Evolutionary conservation across 2,113 vertebrate species (phyloP).

Genomic region (Anoplopoma fimbria): DNA sequence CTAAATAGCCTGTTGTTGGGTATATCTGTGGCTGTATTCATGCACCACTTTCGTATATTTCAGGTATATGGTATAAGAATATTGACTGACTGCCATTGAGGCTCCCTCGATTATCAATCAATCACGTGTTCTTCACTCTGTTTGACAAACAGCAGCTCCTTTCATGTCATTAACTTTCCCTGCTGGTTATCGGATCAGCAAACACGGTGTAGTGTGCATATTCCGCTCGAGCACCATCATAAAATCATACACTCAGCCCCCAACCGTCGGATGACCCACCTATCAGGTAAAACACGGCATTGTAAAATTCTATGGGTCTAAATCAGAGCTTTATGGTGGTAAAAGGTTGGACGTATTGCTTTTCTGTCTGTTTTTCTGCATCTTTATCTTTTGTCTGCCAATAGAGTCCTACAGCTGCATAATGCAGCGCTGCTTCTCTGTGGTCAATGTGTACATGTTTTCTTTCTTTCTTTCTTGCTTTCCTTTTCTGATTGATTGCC

Average conservation of each 20-base stretch:
- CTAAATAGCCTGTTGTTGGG: slow-evolving; percentile 23
- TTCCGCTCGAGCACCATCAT: slow-evolving; percentile 71
- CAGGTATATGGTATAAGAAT: slow-evolving; percentile 53
- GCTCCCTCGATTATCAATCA: slow-evolving; percentile 70
- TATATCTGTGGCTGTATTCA: slow-evolving; percentile 42
- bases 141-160: slow-evolving; percentile 76
- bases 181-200: slow-evolving; percentile 78
- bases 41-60: slow-evolving; percentile 40
- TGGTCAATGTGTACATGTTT: background rate
- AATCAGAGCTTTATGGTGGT: slow-evolving; percentile 68
- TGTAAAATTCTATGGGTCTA: slow-evolving; percentile 63
- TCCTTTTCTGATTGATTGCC: background rate
- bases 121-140: slow-evolving; percentile 61
- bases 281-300: slow-evolving; percentile 62
- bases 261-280: slow-evolving; percentile 51
- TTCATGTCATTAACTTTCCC: slow-evolving; percentile 79
- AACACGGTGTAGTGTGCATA: slow-evolving; percentile 71
- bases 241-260: slow-evolving; percentile 68
- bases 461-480: slow-evolving; percentile 1
- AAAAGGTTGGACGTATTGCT: slow-evolving; percentile 44
- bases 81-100: slow-evolving; percentile 61
- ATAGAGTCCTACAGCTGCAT: slow-evolving; percentile 29
- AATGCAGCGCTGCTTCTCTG: slow-evolving; percentile 11
- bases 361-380: slow-evolving; percentile 45
- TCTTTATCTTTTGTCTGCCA: slow-evolving; percentile 57